Evolutionary conservation across 35 echinoderm and acorn worm species (phyloP).

Genomic region (Apostichopus californicus): DNA sequence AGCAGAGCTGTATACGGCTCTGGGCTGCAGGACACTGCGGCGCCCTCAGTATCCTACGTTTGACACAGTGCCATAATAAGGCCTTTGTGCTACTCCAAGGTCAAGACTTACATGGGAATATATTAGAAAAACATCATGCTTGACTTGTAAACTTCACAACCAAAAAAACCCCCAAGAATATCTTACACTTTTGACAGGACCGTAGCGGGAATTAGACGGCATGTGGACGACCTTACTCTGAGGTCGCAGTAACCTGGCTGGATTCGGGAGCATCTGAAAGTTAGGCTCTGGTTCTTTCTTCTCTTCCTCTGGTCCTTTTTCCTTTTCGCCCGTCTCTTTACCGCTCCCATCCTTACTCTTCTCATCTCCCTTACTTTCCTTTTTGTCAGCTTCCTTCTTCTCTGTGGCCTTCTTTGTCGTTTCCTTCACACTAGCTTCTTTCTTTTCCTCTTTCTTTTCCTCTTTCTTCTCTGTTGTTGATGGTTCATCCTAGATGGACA

Average conservation of each 20-base stretch:
- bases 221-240: slow-evolving; percentile 78
- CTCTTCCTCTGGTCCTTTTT: slow-evolving; percentile 65
- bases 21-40: too few relatives aligned
- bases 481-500: slow-evolving; percentile 28
- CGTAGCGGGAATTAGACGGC: slow-evolving; percentile 48
- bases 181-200: slow-evolving; percentile 84
- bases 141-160: too few relatives aligned
- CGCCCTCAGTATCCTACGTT: too few relatives aligned
- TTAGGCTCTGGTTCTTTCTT: slow-evolving; percentile 87
- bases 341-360: slow-evolving; percentile 61
- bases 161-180: background rate
- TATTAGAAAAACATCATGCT: too few relatives aligned
- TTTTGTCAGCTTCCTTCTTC: slow-evolving; percentile 22
- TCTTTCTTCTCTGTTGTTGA: slow-evolving; percentile 33
- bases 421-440: background rate
- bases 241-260: slow-evolving; percentile 76
- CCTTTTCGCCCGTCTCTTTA: slow-evolving; percentile 40
- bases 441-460: slow-evolving; percentile 56
- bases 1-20: too few relatives aligned
- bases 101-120: too few relatives aligned
- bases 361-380: slow-evolving; percentile 10
- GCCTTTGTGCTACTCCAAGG: too few relatives aligned
- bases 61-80: too few relatives aligned
- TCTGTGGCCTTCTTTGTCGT: background rate
- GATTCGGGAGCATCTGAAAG: slow-evolving; percentile 85